Conservation (phyloP, 2,113 vertebrate genomes). For the Kryptolebias marmoratus region DNA sequence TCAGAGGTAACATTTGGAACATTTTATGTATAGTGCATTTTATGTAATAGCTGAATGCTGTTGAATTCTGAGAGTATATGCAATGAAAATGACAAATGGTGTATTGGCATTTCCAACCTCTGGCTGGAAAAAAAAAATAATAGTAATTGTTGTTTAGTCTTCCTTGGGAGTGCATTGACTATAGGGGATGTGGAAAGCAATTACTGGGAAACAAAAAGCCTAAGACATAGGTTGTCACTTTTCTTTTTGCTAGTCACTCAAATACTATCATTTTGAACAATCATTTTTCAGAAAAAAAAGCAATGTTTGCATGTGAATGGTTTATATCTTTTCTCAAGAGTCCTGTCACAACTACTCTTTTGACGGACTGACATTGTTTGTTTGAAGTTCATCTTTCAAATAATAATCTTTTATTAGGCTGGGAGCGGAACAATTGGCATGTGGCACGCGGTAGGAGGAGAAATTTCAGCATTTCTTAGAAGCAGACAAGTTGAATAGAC, state of each 20-base stretch:
- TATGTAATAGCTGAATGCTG: no score
- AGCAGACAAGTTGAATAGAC: slow-evolving; percentile 47
- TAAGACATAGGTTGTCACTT: slow-evolving; percentile 10
- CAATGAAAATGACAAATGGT: no score
- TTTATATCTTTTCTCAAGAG: slow-evolving; percentile 16
- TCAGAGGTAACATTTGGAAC: no score
- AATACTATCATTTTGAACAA: slow-evolving; percentile 52
- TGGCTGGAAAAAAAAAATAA: no score
- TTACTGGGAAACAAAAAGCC: background rate
- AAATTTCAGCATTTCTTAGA: slow-evolving; percentile 37
- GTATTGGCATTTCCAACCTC: no score
- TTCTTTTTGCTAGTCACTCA: slow-evolving; percentile 8
- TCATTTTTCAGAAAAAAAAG: slow-evolving; percentile 42
- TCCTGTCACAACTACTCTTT: slow-evolving; percentile 16
- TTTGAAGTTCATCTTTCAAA: slow-evolving; percentile 20
- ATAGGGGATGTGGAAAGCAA: slow-evolving; percentile 7
- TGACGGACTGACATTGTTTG: slow-evolving; percentile 33
- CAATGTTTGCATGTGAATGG: slow-evolving; percentile 31
- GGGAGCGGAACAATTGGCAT: slow-evolving; percentile 7
- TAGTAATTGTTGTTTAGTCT: background rate
- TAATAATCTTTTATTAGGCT: slow-evolving; percentile 30
- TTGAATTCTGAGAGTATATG: no score
- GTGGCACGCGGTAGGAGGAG: background rate
- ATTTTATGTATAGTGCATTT: no score
- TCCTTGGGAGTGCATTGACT: background rate